Conservation (phyloP, 2,113 vertebrate genomes). For the Nymphicus hollandicus region DNA sequence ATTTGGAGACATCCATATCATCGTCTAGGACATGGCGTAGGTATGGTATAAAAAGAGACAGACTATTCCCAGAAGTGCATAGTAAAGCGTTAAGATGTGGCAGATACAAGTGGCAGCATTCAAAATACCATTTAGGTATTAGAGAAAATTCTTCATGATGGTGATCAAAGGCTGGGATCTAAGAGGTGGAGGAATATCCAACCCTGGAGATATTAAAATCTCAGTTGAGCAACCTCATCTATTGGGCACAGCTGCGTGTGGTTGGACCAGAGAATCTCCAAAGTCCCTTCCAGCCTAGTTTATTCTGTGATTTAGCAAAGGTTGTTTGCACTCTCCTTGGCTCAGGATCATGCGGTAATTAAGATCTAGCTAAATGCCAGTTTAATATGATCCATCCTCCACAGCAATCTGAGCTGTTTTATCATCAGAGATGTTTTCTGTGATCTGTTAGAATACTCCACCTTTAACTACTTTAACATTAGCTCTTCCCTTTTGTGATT, state of each 20-base stretch:
- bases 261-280: background rate
- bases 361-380: background rate
- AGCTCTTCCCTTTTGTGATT: background rate
- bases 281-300: background rate
- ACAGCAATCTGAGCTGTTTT: background rate
- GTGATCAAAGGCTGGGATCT: background rate
- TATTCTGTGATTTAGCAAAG: background rate
- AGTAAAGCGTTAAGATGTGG: accelerated
- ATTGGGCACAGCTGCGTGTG: background rate
- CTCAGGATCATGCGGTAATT: background rate
- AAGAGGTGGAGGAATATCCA: background rate
- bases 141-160: background rate
- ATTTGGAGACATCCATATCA: background rate
- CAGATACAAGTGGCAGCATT: background rate
- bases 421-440: background rate
- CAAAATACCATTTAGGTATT: background rate
- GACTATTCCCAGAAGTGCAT: background rate
- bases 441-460: background rate
- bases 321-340: background rate
- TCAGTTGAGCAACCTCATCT: background rate
- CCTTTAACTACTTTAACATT: background rate
- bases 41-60: background rate
- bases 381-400: background rate
- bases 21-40: background rate
- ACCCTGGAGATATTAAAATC: background rate